Base-by-base conservation (phyloP, 2,888 invertebrate species). In the Geophilus truncorum region DNA sequence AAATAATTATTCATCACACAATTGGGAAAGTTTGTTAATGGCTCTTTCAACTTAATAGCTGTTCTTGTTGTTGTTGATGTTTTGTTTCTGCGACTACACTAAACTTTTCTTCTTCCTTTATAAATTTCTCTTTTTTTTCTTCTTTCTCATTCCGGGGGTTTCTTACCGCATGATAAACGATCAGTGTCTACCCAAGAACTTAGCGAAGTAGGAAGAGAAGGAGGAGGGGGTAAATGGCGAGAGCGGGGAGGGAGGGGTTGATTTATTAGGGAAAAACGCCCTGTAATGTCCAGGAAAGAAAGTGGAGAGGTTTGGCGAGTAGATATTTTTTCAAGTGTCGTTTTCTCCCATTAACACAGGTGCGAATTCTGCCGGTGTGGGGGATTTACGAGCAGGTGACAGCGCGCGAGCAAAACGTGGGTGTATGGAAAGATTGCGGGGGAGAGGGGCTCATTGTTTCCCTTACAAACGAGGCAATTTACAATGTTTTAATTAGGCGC, bases 401-500 rank as follows among this genome's bases (percentile, higher is more conserved):
- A 77, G 34, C 77, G 77, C 21, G 21, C 10, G 77, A 70, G 70
- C 70, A 70, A 51, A 70, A 70, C 70, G 70, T 70, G 70, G 70
- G 70, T 70, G 70, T 70, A 70, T 70, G 70, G 70, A 70, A 70
- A 70, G 70, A 70, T 70, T 70, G 70, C 70, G 70, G 70, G 70
- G 70, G 70, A 70, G 70, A 70, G 70, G 32, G 78, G 34, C 78
- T 36, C 45, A 36, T 78, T 45, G 78, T 78, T 78, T 45, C 78
- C 40, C 28, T 78, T 78, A 78, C 78, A 78, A 77, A 78, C 45
- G 78, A 78, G 78, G 36, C 78, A 78, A 78, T 78, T 78, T 78
- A 78, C 78, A 78, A 40, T 45, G 78, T 78, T 78, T 78, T 78
- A 78, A 78, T 78, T 78, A 78, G 36, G 78, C 45, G 28, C 45